These are phyloP conservation scores for Cyanoderma ruficeps DNA, from an alignment of 2,113 vertebrate species.

Conservation along the genomic window DNA sequence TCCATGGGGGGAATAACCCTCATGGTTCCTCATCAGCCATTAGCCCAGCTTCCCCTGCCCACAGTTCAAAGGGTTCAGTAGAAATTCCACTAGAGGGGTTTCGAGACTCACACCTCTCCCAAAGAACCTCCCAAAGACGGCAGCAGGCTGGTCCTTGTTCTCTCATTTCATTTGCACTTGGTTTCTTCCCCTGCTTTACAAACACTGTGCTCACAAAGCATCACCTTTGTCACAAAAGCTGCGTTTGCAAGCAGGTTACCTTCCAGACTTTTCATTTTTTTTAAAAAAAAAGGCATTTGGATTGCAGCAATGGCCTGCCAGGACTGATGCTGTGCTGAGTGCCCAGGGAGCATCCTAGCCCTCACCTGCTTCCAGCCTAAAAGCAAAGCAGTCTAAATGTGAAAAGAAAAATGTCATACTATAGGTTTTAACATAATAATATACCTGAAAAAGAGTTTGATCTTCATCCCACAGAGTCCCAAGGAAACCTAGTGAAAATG, in stretches of 20 bases:
- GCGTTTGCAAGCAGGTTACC: neutral
- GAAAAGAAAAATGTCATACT: neutral
- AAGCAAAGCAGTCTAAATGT: neutral
- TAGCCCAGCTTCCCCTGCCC: neutral
- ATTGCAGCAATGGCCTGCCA: neutral
- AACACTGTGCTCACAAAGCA: neutral
- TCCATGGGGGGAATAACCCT: neutral
- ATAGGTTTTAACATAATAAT: neutral
- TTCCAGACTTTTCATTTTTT: neutral
- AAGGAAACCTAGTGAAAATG: neutral
- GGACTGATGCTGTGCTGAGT: neutral
- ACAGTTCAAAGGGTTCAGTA: neutral
- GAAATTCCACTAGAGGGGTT: neutral
- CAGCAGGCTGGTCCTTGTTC: neutral
- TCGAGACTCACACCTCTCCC: fast-evolving
- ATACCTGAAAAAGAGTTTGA: neutral
- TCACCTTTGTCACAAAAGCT: neutral
- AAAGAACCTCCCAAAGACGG: neutral
- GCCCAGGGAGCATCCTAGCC: neutral
- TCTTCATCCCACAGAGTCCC: neutral
- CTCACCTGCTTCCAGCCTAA: neutral
- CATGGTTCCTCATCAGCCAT: neutral
- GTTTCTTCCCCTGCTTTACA: neutral
- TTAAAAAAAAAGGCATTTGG: neutral
- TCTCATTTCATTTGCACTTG: neutral